Conservation (phyloP, 2,797 vertebrate genomes). For the Todus mexicanus region DNA sequence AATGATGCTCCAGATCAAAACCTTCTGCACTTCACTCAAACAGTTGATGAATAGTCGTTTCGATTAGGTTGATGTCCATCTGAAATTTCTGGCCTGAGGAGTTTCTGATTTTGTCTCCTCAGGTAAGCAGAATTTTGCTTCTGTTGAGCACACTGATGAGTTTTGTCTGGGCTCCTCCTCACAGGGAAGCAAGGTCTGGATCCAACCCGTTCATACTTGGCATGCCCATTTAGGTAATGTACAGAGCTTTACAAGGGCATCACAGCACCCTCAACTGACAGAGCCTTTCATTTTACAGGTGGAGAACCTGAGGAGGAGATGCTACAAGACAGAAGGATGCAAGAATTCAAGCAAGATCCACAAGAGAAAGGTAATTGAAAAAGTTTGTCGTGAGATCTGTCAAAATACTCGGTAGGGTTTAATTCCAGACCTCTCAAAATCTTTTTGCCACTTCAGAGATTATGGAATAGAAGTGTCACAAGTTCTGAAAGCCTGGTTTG, state of each 20-base stretch:
- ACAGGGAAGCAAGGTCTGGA: not conserved
- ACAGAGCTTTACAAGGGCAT: not conserved
- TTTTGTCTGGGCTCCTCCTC: not conserved
- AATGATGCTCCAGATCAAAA: not conserved
- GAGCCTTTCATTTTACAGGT: not conserved
- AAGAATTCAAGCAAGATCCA: not conserved
- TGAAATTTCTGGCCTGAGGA: not conserved
- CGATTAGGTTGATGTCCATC: not conserved
- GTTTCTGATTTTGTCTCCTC: not conserved
- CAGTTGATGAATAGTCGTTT: not conserved
- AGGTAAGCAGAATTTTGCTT: not conserved
- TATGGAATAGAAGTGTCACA: not conserved
- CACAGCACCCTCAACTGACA: not conserved
- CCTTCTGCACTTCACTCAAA: not conserved
- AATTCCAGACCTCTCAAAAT: not conserved
- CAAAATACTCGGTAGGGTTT: not conserved
- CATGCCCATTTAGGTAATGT: rapidly evolving
- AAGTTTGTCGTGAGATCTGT: not conserved
- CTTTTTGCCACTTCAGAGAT: not conserved
- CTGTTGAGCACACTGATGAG: not conserved
- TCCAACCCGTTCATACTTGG: not conserved
- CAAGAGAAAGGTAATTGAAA: not conserved
- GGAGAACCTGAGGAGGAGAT: not conserved
- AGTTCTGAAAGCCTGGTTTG: not conserved
- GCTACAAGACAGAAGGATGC: not conserved